Conservation (phyloP, 2,113 vertebrate genomes). For the Tursiops truncatus region DNA sequence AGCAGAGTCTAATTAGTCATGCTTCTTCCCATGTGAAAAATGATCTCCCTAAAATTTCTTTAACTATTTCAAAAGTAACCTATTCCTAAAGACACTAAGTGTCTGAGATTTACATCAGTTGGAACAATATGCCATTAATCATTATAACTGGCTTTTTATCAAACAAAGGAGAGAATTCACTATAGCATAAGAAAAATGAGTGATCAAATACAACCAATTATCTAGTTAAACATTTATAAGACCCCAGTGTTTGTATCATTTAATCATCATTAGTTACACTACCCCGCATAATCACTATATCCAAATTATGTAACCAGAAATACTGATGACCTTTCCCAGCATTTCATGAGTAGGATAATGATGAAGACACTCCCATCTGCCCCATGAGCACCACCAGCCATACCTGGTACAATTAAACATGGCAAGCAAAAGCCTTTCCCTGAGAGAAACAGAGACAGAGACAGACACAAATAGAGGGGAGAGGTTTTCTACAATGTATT, state of each 20-base stretch:
- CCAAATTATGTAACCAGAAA: not conserved
- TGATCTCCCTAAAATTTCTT: not conserved
- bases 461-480: not conserved
- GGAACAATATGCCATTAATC: not conserved
- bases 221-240: not conserved
- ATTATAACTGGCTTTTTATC: not conserved
- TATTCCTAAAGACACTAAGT: not conserved
- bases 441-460: not conserved
- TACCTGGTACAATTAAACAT: not conserved
- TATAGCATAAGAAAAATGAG: not conserved
- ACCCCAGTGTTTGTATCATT: not conserved
- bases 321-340: not conserved
- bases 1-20: not conserved
- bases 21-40: not conserved
- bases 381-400: not conserved
- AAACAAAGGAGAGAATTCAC: constrained; percentile 5
- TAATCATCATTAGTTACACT: not conserved
- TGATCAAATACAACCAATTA: not conserved
- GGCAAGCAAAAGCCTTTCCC: not conserved
- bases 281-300: not conserved
- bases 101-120: not conserved
- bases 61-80: not conserved
- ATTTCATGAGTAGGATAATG: not conserved
- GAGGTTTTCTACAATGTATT: not conserved
- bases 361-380: not conserved